Base-by-base conservation (phyloP, 2,888 invertebrate genomes). In the Cheilosia pagana region DNA sequence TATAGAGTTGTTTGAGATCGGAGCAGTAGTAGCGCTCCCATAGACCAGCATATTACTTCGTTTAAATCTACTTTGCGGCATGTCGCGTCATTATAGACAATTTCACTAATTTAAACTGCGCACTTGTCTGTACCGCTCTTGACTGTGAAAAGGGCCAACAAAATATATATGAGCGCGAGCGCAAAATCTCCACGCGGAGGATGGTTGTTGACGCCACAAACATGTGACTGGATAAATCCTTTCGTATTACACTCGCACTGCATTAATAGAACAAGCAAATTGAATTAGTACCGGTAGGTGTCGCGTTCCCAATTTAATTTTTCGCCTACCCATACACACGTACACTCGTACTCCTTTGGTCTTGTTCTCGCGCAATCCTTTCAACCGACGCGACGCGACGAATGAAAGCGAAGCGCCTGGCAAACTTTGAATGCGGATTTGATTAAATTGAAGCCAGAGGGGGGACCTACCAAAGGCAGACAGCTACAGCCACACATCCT, bases 1-100 rank as follows among this genome's bases (percentile, higher is more conserved):
- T 25, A 35, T 45, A 55, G 31, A 70, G 63, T 59, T 74, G 78
- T 67, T 78, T 57, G 72, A 63, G 67, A 74, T 53, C 43, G 57
- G 31, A 39, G 62, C 19, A 48, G 39, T 39, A 55, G 50, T 45
- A 52, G 63, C 57, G 63, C 59, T 83, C 83, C 74, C 78, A 83
- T 70, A 74, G 83, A 83, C 83, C 83, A 74, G 83, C 83, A 83
- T 83, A 83, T 83, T 83, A 83, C 83, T 83, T 83, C 74, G 83
- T 74, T 78, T 83, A 83, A 83, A 65, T 83, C 78, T 70, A 75
- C 74, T 83, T 83, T 83, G 83, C 74, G 83, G 83, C 67, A 74
- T 78, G 85, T 85, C 75, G 79, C 53, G 76, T 81, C 79, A 76
- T 81, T 76, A 85, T 65, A 85, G 81, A 85, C 75, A 81, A 85